Evolutionary conservation across 2,888 invertebrate species (phyloP).

Genomic region (Metopia argyrocephala): DNA sequence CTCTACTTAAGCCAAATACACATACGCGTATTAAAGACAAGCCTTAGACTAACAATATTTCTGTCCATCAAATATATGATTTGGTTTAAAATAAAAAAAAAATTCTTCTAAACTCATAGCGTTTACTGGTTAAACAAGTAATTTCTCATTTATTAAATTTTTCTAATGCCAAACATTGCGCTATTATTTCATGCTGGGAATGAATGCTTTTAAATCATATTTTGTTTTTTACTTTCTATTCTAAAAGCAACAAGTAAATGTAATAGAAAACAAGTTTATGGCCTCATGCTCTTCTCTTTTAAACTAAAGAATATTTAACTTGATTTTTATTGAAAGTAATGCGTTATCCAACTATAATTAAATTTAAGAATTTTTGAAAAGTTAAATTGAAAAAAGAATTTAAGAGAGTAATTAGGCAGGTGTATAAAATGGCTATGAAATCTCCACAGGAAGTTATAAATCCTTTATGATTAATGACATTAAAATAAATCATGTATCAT

Average conservation of each 20-base stretch:
- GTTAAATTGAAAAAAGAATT: background rate
- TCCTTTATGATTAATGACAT: slow-evolving; percentile 52
- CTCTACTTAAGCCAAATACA: slow-evolving; percentile 15
- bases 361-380: background rate
- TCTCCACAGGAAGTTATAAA: slow-evolving; percentile 43
- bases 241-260: background rate
- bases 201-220: background rate
- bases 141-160: slow-evolving; percentile 3
- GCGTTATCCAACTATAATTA: background rate
- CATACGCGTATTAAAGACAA: background rate
- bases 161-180: background rate
- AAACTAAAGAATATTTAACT: slow-evolving; percentile 18
- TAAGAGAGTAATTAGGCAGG: slow-evolving; percentile 32
- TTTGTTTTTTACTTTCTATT: slow-evolving; percentile 32
- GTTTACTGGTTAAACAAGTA: slow-evolving; percentile 37
- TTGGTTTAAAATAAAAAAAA: no score
- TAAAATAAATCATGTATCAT: slow-evolving; percentile 8
- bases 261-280: background rate
- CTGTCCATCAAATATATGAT: background rate
- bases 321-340: slow-evolving; percentile 21
- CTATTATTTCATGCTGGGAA: slow-evolving; percentile 14
- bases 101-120: background rate
- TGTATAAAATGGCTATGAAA: slow-evolving; percentile 1
- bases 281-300: background rate
- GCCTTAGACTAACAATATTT: background rate